Percentiles rank a stretch among this genome's conserved stretches.
These are phyloP conservation scores for Megaptera novaeangliae DNA, from an alignment of 2,113 vertebrate genomes.

Conservation along the genomic window DNA sequence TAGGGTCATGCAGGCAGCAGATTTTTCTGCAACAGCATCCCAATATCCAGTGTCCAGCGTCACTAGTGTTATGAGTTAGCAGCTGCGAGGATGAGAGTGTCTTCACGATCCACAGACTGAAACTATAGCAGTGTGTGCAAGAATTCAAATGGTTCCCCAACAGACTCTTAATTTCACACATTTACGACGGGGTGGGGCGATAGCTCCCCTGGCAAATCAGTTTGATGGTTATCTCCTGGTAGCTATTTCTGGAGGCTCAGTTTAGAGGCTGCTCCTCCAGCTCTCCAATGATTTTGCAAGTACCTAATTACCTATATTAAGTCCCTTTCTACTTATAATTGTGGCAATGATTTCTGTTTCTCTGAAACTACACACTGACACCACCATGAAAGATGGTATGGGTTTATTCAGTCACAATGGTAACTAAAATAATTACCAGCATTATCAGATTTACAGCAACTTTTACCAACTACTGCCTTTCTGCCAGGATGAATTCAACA, in stretches of 20 bases:
- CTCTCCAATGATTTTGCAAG: not conserved
- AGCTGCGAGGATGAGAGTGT: not conserved
- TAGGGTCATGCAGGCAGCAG: not conserved
- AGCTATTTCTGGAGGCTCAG: not conserved
- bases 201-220: not conserved
- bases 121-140: not conserved
- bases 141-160: not conserved
- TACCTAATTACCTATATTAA: not conserved
- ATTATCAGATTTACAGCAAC: not conserved
- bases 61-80: not conserved
- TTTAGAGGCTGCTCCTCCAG: not conserved
- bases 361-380: not conserved
- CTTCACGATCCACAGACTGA: not conserved
- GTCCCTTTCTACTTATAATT: not conserved
- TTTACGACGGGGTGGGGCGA: not conserved
- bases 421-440: not conserved
- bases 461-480: not conserved
- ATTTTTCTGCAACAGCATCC: not conserved
- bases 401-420: not conserved
- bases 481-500: not conserved
- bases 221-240: not conserved
- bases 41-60: no score
- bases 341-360: not conserved
- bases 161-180: not conserved
- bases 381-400: not conserved